These are phyloP conservation scores for Cyprinus carpio DNA, from an alignment of 2,113 vertebrate genomes.

Conservation along the genomic window DNA sequence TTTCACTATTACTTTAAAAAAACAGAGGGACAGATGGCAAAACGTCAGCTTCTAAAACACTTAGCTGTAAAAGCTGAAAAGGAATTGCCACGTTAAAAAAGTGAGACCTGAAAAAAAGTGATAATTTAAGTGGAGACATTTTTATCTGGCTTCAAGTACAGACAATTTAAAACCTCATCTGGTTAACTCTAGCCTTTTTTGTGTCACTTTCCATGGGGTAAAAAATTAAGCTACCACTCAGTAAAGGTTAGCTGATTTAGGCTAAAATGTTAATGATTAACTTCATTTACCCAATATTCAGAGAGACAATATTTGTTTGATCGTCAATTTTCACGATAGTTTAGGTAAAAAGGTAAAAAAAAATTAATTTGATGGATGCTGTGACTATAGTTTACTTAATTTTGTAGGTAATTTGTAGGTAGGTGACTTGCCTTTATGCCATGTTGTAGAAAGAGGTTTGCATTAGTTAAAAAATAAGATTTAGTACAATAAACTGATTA, in stretches of 20 bases:
- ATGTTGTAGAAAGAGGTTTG: background rate
- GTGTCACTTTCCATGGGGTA: background rate
- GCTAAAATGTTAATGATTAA: background rate
- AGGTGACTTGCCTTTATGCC: background rate
- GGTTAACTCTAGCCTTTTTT: background rate
- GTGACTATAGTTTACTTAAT: background rate
- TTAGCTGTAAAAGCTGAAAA: background rate
- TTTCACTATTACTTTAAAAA: background rate
- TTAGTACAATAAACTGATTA: background rate
- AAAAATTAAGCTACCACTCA: background rate
- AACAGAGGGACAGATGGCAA: background rate
- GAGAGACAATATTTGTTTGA: background rate
- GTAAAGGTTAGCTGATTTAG: background rate
- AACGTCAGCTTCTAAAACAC: conserved; percentile 1
- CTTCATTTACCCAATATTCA: background rate
- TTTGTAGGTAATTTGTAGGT: background rate
- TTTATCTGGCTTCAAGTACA: background rate
- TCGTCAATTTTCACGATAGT: background rate
- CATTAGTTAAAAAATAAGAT: background rate
- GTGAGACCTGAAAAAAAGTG: background rate
- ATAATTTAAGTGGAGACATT: background rate
- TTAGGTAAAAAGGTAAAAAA: background rate
- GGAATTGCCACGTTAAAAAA: background rate
- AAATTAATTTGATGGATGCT: background rate
- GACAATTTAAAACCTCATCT: background rate